phyloP scores from a whole-genome alignment of 2,888 invertebrate species.

The Drosophila pullipes region DNA sequence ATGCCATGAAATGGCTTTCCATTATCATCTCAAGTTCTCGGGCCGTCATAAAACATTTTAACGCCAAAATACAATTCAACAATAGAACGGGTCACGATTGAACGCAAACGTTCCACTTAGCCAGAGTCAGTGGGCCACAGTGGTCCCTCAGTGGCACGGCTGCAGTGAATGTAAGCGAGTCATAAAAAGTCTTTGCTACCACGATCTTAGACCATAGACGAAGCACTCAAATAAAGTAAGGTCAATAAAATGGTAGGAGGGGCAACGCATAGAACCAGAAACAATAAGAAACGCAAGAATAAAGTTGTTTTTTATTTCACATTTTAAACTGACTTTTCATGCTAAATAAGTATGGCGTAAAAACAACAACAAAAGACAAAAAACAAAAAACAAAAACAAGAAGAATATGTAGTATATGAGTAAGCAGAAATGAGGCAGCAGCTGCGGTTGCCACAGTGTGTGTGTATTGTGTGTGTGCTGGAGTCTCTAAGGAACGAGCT shows the following conservation, averaged over 20 bases:
- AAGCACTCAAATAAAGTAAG: slow-evolving; percentile 47
- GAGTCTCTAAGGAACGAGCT: slow-evolving; percentile 26
- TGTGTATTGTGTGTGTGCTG: slow-evolving; percentile 21
- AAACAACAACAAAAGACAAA: slow-evolving; percentile 6
- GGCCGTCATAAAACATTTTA: slow-evolving; percentile 60
- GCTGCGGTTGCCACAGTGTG: slow-evolving; percentile 19
- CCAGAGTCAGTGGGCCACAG: slow-evolving; percentile 26
- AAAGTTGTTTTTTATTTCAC: slow-evolving; percentile 45
- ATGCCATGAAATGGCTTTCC: slow-evolving; percentile 55
- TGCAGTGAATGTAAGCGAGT: slow-evolving; percentile 8
- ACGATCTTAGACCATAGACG: slow-evolving; percentile 19
- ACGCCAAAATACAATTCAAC: slow-evolving; percentile 53
- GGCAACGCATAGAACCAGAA: slow-evolving; percentile 19
- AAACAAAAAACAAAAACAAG: background rate
- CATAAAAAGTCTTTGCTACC: slow-evolving; percentile 64
- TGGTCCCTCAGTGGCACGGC: background rate
- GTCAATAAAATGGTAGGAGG: slow-evolving; percentile 29
- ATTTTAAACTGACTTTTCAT: slow-evolving; percentile 78
- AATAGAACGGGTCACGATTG: slow-evolving; percentile 41
- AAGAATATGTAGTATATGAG: background rate
- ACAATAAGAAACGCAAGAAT: slow-evolving; percentile 48
- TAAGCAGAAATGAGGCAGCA: slow-evolving; percentile 17
- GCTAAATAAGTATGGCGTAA: slow-evolving; percentile 69
- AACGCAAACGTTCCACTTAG: slow-evolving; percentile 30
- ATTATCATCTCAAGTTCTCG: slow-evolving; percentile 64